Conservation (phyloP, 2,797 vertebrate species). For the Coilia nasus region DNA sequence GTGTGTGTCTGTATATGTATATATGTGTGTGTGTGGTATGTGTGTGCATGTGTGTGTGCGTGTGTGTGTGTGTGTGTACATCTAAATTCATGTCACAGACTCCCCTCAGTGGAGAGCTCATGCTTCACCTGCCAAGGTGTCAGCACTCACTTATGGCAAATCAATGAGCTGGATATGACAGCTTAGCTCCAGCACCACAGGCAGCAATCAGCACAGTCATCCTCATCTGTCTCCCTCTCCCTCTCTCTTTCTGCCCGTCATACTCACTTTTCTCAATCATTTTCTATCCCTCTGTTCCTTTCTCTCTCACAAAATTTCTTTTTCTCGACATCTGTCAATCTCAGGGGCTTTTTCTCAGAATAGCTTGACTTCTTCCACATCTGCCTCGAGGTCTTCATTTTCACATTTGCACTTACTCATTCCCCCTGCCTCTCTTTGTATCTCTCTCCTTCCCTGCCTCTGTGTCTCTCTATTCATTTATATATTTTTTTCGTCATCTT, state of each 20-base stretch:
- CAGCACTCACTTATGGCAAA: conserved; percentile 15
- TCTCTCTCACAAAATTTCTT: neutral
- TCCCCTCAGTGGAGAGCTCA: conserved; percentile 3
- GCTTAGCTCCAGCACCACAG: neutral
- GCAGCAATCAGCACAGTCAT: neutral
- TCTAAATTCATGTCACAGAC: conserved; percentile 21
- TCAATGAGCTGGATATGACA: conserved; percentile 21
- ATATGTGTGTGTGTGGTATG: neutral
- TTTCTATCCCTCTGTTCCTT: too few relatives aligned
- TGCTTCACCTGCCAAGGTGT: conserved; percentile 24
- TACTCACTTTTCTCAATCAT: too few relatives aligned
- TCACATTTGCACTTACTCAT: neutral
- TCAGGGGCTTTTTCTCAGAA: neutral
- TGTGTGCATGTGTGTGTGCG: neutral
- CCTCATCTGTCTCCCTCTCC: neutral
- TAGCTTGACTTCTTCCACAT: neutral
- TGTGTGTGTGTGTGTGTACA: neutral
- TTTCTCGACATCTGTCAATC: neutral
- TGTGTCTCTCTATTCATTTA: neutral
- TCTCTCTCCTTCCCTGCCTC: neutral
- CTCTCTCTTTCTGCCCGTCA: too few relatives aligned
- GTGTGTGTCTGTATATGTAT: neutral
- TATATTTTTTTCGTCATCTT: too few relatives aligned
- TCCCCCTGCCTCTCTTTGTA: neutral
- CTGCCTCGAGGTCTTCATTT: neutral